A percentile compares a stretch with the other conserved stretches of the same genome.
Conservation (phyloP, 2,888 invertebrate species). For the Pristionchus mayeri region DNA sequence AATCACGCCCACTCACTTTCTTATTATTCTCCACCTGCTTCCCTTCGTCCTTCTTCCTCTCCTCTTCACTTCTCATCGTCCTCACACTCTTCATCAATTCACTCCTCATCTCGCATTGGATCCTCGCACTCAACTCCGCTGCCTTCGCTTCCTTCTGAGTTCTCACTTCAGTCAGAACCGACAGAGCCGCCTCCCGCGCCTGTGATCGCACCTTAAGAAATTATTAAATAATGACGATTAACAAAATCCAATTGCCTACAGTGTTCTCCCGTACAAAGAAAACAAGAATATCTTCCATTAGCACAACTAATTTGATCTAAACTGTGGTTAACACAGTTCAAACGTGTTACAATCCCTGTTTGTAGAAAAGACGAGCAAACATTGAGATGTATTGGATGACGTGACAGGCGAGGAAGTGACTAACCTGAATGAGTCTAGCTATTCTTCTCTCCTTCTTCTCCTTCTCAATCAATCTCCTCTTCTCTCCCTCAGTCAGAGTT, state of each 20-base stretch:
- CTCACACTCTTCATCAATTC: slow-evolving; percentile 12
- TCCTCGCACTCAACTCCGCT: background rate
- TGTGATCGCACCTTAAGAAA: slow-evolving; percentile 42
- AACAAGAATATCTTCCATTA: no score
- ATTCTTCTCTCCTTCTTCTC: slow-evolving; percentile 49
- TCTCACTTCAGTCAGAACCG: slow-evolving; percentile 32
- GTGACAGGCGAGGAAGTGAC: background rate
- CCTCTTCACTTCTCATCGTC: background rate
- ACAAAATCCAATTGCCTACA: no score
- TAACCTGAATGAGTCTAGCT: slow-evolving; percentile 46
- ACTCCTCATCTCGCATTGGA: slow-evolving; percentile 18
- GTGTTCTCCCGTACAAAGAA: no score
- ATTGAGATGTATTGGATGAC: background rate
- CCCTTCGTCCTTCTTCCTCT: background rate
- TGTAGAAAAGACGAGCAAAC: background rate
- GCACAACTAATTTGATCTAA: no score
- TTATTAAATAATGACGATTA: no score
- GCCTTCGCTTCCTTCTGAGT: slow-evolving; percentile 23
- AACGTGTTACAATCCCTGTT: background rate
- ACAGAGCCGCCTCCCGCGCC: slow-evolving; percentile 23
- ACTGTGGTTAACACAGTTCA: no score
- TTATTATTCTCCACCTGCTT: background rate
- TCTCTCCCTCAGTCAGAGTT: slow-evolving; percentile 39
- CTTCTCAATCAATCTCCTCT: slow-evolving; percentile 35
- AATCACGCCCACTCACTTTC: background rate